Conservation (phyloP, 1,140 invertebrate species). For the Ridgeia piscesae region DNA sequence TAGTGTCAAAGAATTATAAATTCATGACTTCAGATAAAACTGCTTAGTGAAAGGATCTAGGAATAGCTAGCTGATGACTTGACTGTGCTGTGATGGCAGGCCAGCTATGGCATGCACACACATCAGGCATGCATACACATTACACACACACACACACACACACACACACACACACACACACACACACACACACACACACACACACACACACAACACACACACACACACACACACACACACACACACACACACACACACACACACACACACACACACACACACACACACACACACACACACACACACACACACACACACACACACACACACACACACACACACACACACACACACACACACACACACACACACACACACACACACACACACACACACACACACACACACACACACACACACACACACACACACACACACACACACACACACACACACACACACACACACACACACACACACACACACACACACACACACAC, state of each 20-base stretch:
- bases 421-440: slow-evolving; percentile 25
- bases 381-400: slow-evolving; percentile 27
- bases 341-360: slow-evolving; percentile 26
- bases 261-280: slow-evolving; percentile 24
- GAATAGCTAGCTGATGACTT: no score
- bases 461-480: no score
- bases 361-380: slow-evolving; percentile 26
- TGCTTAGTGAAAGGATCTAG: no score
- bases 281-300: slow-evolving; percentile 25
- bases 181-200: background rate
- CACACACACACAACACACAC: no score
- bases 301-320: slow-evolving; percentile 26
- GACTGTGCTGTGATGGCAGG: no score
- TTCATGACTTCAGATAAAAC: no score
- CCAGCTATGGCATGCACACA: no score
- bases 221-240: slow-evolving; percentile 1
- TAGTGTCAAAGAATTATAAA: no score
- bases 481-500: no score
- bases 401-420: slow-evolving; percentile 26
- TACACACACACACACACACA: no score
- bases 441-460: slow-evolving; percentile 21
- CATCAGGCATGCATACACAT: no score
- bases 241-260: slow-evolving; percentile 22
- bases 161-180: background rate
- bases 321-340: slow-evolving; percentile 25